A percentile compares a stretch with the other conserved stretches of the same genome.
These are phyloP conservation scores for Coccyzus lansbergi DNA, from an alignment of 2,797 vertebrate species.

Conservation along the genomic window DNA sequence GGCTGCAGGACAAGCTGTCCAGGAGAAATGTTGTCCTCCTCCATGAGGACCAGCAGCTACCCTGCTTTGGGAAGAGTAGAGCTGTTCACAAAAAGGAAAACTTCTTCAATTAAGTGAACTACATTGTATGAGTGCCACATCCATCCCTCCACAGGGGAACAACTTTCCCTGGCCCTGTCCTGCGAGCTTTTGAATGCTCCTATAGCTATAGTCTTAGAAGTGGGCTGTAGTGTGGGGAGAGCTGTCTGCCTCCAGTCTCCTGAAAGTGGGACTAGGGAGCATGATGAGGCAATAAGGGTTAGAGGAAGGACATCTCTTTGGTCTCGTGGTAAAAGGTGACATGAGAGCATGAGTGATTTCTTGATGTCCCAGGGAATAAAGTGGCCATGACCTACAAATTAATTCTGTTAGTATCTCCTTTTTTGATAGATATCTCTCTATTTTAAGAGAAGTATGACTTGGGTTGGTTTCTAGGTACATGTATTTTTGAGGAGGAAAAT, in stretches of 20 bases:
- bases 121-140: not conserved
- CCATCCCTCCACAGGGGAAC: rapidly evolving
- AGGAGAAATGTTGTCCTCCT: not conserved
- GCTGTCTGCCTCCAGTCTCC: not conserved
- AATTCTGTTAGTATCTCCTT: not conserved
- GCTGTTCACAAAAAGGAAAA: not conserved
- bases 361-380: rapidly evolving
- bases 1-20: not conserved
- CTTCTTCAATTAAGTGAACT: not conserved
- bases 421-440: not conserved
- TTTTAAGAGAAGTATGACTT: not conserved
- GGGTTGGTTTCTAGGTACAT: not conserved
- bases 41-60: rapidly evolving
- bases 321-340: not conserved
- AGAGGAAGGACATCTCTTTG: not conserved
- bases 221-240: rapidly evolving
- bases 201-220: not conserved
- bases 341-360: not conserved
- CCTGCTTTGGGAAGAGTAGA: rapidly evolving
- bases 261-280: not conserved
- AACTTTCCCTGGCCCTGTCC: not conserved
- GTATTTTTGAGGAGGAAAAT: constrained; percentile 1
- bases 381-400: not conserved
- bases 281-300: not conserved
- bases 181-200: not conserved